These are phyloP conservation scores for Dermochelys coriacea DNA, from an alignment of 2,797 vertebrate species.

Conservation along the genomic window DNA sequence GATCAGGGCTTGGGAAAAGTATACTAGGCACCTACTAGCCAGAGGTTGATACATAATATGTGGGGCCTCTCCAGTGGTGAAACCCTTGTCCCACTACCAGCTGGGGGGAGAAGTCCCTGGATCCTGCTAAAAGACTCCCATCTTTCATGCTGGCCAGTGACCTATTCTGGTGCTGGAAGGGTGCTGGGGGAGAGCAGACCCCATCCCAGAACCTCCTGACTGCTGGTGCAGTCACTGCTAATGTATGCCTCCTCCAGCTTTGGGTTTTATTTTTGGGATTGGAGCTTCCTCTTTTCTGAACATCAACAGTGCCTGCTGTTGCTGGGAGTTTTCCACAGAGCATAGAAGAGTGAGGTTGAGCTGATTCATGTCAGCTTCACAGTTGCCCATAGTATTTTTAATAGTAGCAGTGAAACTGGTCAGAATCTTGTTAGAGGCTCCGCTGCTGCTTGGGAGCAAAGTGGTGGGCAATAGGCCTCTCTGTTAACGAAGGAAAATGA, in stretches of 20 bases:
- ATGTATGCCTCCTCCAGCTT: not conserved
- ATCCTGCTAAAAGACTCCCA: not conserved
- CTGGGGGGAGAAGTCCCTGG: not conserved
- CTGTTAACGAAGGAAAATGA: not conserved
- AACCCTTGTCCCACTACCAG: fast-evolving
- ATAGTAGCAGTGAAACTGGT: constrained; percentile 4
- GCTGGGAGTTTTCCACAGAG: not conserved
- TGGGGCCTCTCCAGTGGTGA: not conserved
- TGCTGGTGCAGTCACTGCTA: fast-evolving
- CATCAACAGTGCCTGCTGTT: not conserved
- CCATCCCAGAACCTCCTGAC: not conserved
- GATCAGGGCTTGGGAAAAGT: not conserved
- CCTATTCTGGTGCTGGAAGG: fast-evolving
- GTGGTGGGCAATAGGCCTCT: not conserved
- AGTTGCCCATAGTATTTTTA: not conserved
- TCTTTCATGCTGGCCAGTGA: not conserved
- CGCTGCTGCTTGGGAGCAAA: not conserved
- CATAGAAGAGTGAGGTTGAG: not conserved
- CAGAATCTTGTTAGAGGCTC: not conserved
- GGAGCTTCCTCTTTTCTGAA: not conserved
- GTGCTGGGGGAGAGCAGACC: not conserved
- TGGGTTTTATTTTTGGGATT: not conserved
- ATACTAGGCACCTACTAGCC: not conserved
- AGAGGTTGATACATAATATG: not conserved
- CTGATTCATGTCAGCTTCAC: not conserved